Conservation (phyloP, 2,888 invertebrate species). For the Penaeus monodon region DNA sequence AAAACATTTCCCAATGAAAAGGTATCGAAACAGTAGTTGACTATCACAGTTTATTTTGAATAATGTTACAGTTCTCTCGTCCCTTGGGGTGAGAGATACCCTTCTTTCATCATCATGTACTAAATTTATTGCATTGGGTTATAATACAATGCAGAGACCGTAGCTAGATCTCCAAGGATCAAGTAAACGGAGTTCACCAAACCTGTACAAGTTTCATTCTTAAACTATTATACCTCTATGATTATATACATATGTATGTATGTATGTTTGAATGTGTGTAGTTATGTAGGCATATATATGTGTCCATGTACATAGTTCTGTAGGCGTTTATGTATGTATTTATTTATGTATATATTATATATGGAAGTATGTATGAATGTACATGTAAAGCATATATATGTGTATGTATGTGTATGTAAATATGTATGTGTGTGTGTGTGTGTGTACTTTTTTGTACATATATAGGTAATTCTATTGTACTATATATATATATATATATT, state of each 20-base stretch:
- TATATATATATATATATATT: no score
- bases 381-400: background rate
- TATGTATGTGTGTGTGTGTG: no score
- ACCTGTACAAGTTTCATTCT: background rate
- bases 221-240: background rate
- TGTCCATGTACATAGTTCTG: no score
- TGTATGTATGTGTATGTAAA: background rate
- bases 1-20: no score
- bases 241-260: slow-evolving; percentile 10
- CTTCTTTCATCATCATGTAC: slow-evolving; percentile 25
- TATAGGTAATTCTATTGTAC: no score
- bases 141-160: slow-evolving; percentile 3
- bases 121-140: slow-evolving; percentile 35
- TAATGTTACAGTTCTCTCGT: slow-evolving; percentile 25
- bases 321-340: no score
- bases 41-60: slow-evolving; percentile 47
- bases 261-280: background rate
- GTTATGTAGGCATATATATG: background rate
- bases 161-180: background rate
- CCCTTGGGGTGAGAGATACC: slow-evolving; percentile 30
- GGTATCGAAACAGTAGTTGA: background rate
- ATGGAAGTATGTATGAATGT: no score
- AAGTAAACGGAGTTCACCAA: background rate
- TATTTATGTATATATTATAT: no score
- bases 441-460: no score